phyloP scores from a whole-genome alignment of 2,797 vertebrate genomes.

The Dicrostonyx torquatus region DNA sequence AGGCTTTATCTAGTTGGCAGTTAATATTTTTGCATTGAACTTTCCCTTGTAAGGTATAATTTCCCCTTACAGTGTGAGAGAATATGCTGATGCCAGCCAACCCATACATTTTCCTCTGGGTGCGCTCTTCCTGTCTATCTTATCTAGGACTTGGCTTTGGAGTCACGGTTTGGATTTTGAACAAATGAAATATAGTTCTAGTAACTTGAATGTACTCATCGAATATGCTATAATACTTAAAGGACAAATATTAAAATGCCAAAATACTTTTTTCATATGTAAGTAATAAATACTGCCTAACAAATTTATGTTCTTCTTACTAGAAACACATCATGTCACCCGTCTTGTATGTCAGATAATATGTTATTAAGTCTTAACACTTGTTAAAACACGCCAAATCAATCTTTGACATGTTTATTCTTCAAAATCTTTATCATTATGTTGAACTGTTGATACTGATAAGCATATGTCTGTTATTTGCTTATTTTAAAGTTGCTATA shows the following conservation, averaged over 20 bases:
- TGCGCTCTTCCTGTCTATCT: neutral
- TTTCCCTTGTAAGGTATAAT: neutral
- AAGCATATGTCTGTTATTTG: neutral
- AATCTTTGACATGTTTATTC: neutral
- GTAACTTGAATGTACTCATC: neutral
- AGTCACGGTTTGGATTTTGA: neutral
- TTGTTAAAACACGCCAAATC: neutral
- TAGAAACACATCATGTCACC: neutral
- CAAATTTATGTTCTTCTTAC: conserved; percentile 6
- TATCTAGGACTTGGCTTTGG: neutral
- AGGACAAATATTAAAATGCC: neutral
- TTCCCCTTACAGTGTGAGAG: neutral
- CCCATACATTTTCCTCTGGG: neutral
- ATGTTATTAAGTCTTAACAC: neutral
- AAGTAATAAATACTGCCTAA: neutral
- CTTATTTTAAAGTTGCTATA: neutral
- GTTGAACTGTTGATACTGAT: neutral
- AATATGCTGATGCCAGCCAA: neutral
- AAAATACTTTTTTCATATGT: neutral
- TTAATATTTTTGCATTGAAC: neutral
- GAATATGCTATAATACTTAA: neutral
- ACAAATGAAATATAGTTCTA: neutral
- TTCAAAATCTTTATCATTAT: neutral
- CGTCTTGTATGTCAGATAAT: neutral
- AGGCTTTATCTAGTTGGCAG: conserved; percentile 20